phyloP scores from a whole-genome alignment of 2,797 vertebrate species.

The Mormyrops boulengeri region DNA sequence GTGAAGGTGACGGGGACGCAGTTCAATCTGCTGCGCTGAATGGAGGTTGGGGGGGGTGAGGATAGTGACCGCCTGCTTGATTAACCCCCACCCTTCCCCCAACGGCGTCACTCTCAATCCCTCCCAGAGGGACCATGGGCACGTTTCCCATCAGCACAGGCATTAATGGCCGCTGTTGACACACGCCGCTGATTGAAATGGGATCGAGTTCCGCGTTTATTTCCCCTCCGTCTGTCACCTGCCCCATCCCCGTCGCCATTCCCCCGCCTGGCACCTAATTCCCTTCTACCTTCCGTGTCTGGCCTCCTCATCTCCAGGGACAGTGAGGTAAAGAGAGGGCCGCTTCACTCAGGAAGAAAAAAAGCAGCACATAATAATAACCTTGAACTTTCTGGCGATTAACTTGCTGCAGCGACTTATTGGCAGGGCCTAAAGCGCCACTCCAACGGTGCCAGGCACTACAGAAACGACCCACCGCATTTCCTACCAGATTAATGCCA shows the following conservation, averaged over 20 bases:
- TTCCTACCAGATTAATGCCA: conserved; percentile 25
- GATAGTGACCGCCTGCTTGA: conserved; percentile 30
- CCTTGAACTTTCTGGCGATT: conserved; percentile 26
- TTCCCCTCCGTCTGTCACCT: conserved; percentile 20
- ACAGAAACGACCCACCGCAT: conserved; percentile 19
- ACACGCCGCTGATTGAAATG: conserved; percentile 48
- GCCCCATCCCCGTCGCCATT: background rate
- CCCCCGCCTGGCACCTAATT: conserved; percentile 1
- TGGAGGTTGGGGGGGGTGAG: conserved; percentile 33
- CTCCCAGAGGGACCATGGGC: conserved; percentile 44
- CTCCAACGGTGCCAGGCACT: background rate
- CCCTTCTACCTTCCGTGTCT: conserved; percentile 23
- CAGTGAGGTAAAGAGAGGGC: conserved; percentile 13
- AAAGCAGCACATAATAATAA: conserved; percentile 20
- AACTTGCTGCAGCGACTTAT: conserved; percentile 20
- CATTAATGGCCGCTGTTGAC: conserved; percentile 63
- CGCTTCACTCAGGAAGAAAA: background rate
- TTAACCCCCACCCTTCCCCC: conserved; percentile 34
- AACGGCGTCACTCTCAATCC: conserved; percentile 47
- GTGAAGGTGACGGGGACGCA: conserved; percentile 51
- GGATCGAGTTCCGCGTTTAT: conserved; percentile 36
- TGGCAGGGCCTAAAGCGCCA: conserved; percentile 8
- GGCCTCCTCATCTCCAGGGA: conserved; percentile 30
- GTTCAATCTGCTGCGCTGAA: conserved; percentile 50
- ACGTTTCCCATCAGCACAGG: conserved; percentile 65